Percentiles rank a stretch among this genome's conserved stretches.
phyloP scores from a whole-genome alignment of 2,888 invertebrate genomes.

The Chouioia cunea region DNA sequence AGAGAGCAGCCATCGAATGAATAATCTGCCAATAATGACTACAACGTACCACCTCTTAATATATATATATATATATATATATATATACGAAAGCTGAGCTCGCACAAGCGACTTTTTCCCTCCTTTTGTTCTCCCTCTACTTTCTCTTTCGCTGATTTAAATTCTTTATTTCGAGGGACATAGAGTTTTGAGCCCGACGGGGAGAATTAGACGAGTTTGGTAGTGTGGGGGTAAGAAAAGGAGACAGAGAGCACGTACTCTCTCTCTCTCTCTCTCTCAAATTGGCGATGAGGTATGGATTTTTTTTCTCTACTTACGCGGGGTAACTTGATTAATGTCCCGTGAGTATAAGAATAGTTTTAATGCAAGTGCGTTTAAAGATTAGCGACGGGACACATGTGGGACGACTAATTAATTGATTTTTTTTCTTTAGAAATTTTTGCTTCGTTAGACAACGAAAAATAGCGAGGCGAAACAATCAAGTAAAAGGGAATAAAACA shows the following conservation, averaged over 20 bases:
- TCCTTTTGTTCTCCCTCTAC: slow-evolving; percentile 35
- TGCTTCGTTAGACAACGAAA: too few relatives aligned
- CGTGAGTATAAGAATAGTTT: slow-evolving; percentile 1
- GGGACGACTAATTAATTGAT: too few relatives aligned
- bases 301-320: slow-evolving; percentile 19
- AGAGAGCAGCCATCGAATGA: slow-evolving; percentile 15
- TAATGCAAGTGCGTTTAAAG: not conserved
- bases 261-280: not conserved
- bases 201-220: slow-evolving; percentile 18
- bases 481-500: too few relatives aligned
- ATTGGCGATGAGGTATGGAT: slow-evolving; percentile 38
- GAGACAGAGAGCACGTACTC: not conserved
- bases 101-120: slow-evolving; percentile 10
- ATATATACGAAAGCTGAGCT: too few relatives aligned
- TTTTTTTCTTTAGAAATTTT: too few relatives aligned
- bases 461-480: too few relatives aligned
- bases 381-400: too few relatives aligned
- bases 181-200: not conserved
- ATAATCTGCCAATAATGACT: slow-evolving; percentile 31
- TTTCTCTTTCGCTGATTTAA: slow-evolving; percentile 37
- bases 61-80: not conserved
- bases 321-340: slow-evolving; percentile 35
- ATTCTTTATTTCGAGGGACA: slow-evolving; percentile 34
- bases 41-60: not conserved
- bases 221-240: not conserved